Conservation (phyloP, 2,888 invertebrate species). For the Aphidoletes aphidimyza region DNA sequence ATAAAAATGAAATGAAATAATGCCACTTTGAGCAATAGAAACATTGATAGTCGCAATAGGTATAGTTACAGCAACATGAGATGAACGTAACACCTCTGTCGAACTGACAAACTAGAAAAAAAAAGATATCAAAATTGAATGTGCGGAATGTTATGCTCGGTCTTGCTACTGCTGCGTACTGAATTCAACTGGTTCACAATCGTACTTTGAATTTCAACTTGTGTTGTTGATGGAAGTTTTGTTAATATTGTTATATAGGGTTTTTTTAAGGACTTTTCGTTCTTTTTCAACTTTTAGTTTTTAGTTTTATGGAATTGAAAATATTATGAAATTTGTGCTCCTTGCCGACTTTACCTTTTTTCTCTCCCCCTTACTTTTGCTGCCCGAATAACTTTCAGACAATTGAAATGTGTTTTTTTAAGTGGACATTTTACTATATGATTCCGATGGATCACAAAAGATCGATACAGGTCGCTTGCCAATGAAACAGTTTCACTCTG, state of each 20-base stretch:
- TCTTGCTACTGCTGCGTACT: too few species aligned
- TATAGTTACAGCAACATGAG: not conserved
- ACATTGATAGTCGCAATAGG: not conserved
- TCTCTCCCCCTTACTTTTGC: too few species aligned
- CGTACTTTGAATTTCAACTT: not conserved
- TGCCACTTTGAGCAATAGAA: not conserved
- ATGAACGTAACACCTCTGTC: not conserved
- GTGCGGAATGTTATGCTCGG: not conserved
- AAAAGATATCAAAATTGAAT: not conserved
- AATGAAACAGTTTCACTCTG: too few species aligned
- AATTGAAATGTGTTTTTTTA: too few species aligned
- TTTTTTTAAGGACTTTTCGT: not conserved
- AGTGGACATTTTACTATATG: too few species aligned
- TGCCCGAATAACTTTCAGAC: too few species aligned
- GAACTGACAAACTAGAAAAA: not conserved
- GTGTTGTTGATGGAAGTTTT: not conserved
- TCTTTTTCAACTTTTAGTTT: not conserved
- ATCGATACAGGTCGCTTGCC: too few species aligned
- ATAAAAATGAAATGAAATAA: slow-evolving; percentile 20
- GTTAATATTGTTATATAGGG: slow-evolving; percentile 21
- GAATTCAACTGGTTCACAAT: not conserved
- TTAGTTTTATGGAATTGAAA: not conserved
- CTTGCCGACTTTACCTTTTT: too few species aligned
- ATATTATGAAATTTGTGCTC: too few species aligned
- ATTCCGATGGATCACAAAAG: too few species aligned